Evolutionary conservation across 92 coral and sea anemone genomes (phyloP), one percentile per base, ranked within the genome.

Genomic region (Parazoanthus darwini): DNA sequence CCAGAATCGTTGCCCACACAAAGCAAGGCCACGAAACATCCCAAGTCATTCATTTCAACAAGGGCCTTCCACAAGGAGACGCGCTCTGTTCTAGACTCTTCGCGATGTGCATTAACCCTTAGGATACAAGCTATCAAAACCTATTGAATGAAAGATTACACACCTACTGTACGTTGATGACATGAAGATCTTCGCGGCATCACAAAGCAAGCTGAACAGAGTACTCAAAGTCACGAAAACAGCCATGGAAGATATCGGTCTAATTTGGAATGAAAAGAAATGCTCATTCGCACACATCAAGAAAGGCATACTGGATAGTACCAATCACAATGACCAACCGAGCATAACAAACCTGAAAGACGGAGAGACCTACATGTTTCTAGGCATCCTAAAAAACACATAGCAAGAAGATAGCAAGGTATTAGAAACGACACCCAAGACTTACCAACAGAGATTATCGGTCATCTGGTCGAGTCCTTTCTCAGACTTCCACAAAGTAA

Each of bases 1-100:
- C 74, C n/a, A n/a, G n/a, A n/a, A n/a, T n/a, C n/a, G n/a, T n/a
- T n/a, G 89, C 89, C 74, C 79, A 26, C 79, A 85, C 88, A 85
- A 78, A 78, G 82, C 82, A 78, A 78, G 82, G 82, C 82, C 82
- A 78, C 82, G 82, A 78, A 78, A 78, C 82, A 78, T 78, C 82
- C 82, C 82, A 70, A 11, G 75, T 26, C 75, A 26, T 70, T 70
- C 15, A 51, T 39, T 35, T n/a, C 37, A 70, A 70, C 36, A 35
- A 70, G 75, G 36, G 58, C 58, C 58, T 51, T 51, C 58, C 58
- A 51, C 58, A 51, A 51, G 58, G 58, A 51, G 58, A 51, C 75
- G 75, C 36, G 75, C 75, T 70, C 0, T 70, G 75, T 70, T 14
- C 75, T 14, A 70, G 75, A 70, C 75, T 70, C 75, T 20, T 25